phyloP scores from a whole-genome alignment of 2,797 vertebrate genomes.

The Calcarius lapponicus region DNA sequence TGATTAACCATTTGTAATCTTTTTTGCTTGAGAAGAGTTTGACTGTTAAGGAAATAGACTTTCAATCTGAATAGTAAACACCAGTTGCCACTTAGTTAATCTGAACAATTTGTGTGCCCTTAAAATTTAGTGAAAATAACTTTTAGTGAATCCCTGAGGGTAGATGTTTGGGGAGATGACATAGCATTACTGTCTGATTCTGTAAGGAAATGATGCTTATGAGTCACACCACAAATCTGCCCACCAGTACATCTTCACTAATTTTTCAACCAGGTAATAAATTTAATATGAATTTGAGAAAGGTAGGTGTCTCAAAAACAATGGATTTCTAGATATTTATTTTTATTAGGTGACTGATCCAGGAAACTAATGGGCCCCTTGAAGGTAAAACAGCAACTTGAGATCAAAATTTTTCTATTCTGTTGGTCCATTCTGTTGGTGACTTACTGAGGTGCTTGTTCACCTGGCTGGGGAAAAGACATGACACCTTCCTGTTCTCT shows the following conservation, averaged over 20 bases:
- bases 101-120: background rate
- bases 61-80: background rate
- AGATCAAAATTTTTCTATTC: background rate
- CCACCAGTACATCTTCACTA: background rate
- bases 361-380: background rate
- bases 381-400: background rate
- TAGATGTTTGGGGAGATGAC: background rate
- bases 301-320: background rate
- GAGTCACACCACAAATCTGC: background rate
- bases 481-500: background rate
- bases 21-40: background rate
- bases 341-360: background rate
- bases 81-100: background rate
- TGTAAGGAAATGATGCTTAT: background rate
- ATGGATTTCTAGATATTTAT: background rate
- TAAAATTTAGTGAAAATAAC: background rate
- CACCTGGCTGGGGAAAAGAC: background rate
- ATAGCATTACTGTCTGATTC: background rate
- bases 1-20: constrained; percentile 5
- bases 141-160: background rate
- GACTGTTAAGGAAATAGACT: background rate
- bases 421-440: background rate
- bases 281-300: background rate
- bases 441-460: background rate
- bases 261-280: background rate